phyloP scores from a whole-genome alignment of 2,797 vertebrate genomes.

The Sparidentex hasta region DNA sequence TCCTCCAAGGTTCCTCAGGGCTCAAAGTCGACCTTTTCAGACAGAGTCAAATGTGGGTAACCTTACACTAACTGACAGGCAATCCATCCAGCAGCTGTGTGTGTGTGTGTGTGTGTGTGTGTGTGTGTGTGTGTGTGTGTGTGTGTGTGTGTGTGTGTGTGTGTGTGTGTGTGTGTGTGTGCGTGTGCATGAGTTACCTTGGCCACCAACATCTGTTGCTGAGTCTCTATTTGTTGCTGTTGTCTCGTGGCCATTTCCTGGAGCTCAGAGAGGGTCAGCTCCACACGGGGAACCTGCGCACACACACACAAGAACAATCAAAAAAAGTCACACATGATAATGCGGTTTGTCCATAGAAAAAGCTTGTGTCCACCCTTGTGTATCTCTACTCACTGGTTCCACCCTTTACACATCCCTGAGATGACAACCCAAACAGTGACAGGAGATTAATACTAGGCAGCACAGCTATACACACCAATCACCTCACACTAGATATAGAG shows the following conservation, averaged over 20 bases:
- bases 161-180: too few species aligned
- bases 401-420: constrained; percentile 9
- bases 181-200: constrained; percentile 87
- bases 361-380: background rate
- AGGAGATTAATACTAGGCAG: constrained; percentile 33
- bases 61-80: constrained; percentile 56
- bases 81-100: constrained; percentile 48
- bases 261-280: constrained; percentile 96
- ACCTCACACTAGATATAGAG: constrained; percentile 48
- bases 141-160: too few species aligned
- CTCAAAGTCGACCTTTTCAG: constrained; percentile 43
- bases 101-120: too few species aligned
- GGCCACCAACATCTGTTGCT: constrained; percentile 97
- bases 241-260: constrained; percentile 98
- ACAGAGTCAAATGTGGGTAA: constrained; percentile 53
- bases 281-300: constrained; percentile 88
- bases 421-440: constrained; percentile 37
- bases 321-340: constrained; percentile 8
- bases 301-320: constrained; percentile 13
- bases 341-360: background rate
- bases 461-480: constrained; percentile 55
- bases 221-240: constrained; percentile 97
- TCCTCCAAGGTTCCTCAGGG: constrained; percentile 20
- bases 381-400: constrained; percentile 5
- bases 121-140: too few species aligned